Percentiles rank a stretch among this genome's conserved stretches.
Conservation (phyloP, 2,113 vertebrate genomes). For the Campylomormyrus tamandua region DNA sequence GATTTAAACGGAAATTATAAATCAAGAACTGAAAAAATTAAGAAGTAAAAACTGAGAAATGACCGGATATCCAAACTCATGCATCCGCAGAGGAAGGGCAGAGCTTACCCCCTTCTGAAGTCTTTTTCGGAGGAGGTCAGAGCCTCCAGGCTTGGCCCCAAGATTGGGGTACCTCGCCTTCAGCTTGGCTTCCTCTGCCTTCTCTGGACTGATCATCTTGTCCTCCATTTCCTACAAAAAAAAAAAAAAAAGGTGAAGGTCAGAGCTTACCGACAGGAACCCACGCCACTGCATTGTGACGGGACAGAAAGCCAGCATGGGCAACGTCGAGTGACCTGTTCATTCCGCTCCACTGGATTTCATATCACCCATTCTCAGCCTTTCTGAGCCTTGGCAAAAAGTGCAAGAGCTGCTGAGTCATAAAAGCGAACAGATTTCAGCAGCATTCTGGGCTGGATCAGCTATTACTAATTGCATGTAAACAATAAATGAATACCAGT, state of each 20-base stretch:
- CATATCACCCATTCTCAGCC: not conserved
- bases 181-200: slow-evolving; percentile 89
- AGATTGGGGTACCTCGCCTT: slow-evolving; percentile 90
- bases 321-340: not conserved
- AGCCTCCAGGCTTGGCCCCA: slow-evolving; percentile 85
- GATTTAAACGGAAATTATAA: not conserved
- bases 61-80: not conserved
- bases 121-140: slow-evolving; percentile 90
- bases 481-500: not conserved
- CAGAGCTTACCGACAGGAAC: not conserved
- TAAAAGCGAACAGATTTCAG: not conserved
- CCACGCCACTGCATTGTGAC: not conserved
- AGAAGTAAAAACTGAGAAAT: not conserved
- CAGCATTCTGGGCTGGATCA: not conserved
- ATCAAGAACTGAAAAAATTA: not conserved
- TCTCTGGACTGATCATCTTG: slow-evolving; percentile 89
- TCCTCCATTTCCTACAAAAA: slow-evolving; percentile 89
- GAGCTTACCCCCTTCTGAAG: slow-evolving; percentile 88
- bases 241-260: not conserved
- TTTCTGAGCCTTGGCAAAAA: not conserved
- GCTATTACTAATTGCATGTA: not conserved
- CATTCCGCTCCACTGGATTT: not conserved
- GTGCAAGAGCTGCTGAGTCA: not conserved
- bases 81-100: slow-evolving; percentile 2
- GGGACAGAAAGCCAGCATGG: not conserved